Conservation (phyloP, 2,888 invertebrate genomes). For the Agelastica alni region DNA sequence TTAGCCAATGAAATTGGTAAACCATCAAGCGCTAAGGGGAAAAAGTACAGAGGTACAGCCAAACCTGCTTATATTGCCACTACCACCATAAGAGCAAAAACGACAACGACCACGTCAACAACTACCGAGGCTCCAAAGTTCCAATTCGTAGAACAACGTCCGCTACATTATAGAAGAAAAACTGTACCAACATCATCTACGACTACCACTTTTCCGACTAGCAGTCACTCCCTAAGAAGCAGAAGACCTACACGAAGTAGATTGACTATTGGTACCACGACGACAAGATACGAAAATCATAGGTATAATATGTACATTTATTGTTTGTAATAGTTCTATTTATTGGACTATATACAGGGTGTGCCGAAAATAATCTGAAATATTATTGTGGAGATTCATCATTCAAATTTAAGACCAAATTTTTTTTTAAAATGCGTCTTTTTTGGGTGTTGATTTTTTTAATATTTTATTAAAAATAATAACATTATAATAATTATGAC, state of each 20-base stretch:
- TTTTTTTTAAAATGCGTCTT: no score
- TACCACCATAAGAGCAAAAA: neutral
- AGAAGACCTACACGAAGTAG: constrained; percentile 35
- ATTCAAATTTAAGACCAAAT: no score
- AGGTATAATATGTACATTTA: no score
- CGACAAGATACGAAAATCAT: constrained; percentile 45
- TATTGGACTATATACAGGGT: no score
- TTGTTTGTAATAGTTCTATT: no score
- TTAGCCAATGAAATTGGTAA: neutral
- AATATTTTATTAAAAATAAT: no score
- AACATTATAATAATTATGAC: no score
- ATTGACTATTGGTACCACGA: constrained; percentile 26
- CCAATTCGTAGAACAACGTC: constrained; percentile 1
- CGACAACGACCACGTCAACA: constrained; percentile 12
- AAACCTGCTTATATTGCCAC: neutral
- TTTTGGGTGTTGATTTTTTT: no score
- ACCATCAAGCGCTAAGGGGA: no score
- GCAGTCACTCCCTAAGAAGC: constrained; percentile 57
- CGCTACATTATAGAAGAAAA: constrained; percentile 15
- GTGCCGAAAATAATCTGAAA: no score
- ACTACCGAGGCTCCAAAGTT: neutral
- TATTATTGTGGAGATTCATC: no score
- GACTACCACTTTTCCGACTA: constrained; percentile 51
- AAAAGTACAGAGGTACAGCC: no score
- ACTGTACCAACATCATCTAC: constrained; percentile 21